Conservation (phyloP, 2,888 invertebrate species). For the Marasmarcha lunaedactyla region DNA sequence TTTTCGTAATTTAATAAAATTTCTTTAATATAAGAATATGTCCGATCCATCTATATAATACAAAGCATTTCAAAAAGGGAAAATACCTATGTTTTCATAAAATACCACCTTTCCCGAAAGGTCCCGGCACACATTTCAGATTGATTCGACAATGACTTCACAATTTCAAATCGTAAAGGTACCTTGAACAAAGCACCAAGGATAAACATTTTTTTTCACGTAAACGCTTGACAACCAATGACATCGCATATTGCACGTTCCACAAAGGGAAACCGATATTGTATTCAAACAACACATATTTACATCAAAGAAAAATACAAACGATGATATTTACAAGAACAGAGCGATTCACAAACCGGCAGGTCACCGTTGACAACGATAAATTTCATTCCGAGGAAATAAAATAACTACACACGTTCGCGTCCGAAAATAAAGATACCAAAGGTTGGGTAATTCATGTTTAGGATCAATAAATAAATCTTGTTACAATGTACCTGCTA, state of each 20-base stretch:
- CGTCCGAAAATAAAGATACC: slow-evolving; percentile 13
- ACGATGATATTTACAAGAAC: background rate
- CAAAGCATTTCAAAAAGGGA: slow-evolving; percentile 64
- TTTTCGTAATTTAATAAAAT: slow-evolving; percentile 57
- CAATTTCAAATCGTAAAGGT: slow-evolving; percentile 9
- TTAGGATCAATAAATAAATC: slow-evolving; percentile 19
- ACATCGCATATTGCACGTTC: slow-evolving; percentile 38
- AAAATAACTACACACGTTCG: background rate
- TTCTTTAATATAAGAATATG: slow-evolving; percentile 69
- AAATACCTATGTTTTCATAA: slow-evolving; percentile 53
- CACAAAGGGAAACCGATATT: no score
- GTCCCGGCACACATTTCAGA: background rate
- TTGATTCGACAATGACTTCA: slow-evolving; percentile 24
- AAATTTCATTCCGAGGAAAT: no score
- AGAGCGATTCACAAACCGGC: no score
- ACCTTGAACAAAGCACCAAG: no score
- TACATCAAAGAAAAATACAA: background rate
- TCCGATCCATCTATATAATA: slow-evolving; percentile 68
- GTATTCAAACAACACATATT: background rate
- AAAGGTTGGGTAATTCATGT: slow-evolving; percentile 16
- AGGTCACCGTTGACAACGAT: no score
- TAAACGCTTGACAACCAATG: slow-evolving; percentile 16
- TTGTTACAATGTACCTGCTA: slow-evolving; percentile 21
- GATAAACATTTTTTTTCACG: no score
- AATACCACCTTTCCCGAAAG: slow-evolving; percentile 44